Evolutionary conservation across 1,140 invertebrate genomes (phyloP).

Genomic region (Drosophila micromelanica): DNA sequence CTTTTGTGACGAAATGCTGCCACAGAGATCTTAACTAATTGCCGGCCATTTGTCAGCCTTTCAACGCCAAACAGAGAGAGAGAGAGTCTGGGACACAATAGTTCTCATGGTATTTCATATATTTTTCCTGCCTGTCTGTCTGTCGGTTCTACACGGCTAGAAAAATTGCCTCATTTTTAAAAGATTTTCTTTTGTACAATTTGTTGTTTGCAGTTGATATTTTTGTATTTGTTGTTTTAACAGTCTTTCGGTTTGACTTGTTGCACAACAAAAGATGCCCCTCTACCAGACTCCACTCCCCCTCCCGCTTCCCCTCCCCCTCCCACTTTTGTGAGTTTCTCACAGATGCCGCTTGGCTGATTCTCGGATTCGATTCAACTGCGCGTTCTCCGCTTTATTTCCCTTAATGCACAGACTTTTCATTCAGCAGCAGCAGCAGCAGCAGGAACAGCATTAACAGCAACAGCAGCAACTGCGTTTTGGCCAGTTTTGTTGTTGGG

Average conservation of each 20-base stretch:
- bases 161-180: slow-evolving; percentile 67
- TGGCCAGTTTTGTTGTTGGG: background rate
- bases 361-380: slow-evolving; percentile 38
- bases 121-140: slow-evolving; percentile 1
- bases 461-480: slow-evolving; percentile 33
- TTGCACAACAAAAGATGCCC: slow-evolving; percentile 7
- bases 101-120: slow-evolving; percentile 40
- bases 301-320: background rate
- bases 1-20: slow-evolving; percentile 76
- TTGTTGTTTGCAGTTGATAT: slow-evolving; percentile 31
- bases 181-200: slow-evolving; percentile 52
- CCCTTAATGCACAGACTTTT: slow-evolving; percentile 67
- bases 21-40: slow-evolving; percentile 61
- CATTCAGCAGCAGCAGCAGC: slow-evolving; percentile 55
- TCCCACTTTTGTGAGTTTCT: background rate
- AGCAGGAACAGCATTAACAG: slow-evolving; percentile 36
- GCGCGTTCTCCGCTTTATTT: background rate
- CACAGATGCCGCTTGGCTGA: slow-evolving; percentile 54
- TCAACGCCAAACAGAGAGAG: no score
- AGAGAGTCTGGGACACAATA: slow-evolving; percentile 30
- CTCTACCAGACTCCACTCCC: no score
- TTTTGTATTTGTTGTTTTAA: slow-evolving; percentile 22
- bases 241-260: background rate
- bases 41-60: slow-evolving; percentile 72
- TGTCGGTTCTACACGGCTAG: slow-evolving; percentile 22